Conservation (phyloP, 2,888 invertebrate genomes). For the Phalera bucephala region DNA sequence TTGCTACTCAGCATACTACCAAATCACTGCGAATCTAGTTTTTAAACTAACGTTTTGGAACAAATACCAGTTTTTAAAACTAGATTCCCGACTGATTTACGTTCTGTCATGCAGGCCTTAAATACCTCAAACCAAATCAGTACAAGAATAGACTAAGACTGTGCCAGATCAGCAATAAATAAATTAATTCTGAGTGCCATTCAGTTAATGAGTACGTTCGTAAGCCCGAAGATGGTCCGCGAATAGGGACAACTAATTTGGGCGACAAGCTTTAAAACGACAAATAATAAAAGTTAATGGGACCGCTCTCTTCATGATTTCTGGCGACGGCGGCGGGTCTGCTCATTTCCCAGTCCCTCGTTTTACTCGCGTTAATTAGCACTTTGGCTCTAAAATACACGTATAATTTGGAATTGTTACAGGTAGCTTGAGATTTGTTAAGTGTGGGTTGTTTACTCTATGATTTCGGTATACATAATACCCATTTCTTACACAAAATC, state of each 20-base stretch:
- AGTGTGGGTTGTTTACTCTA: too few relatives aligned
- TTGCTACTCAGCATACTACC: too few relatives aligned
- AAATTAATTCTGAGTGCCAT: constrained; percentile 59
- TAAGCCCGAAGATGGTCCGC: constrained; percentile 58
- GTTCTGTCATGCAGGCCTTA: too few relatives aligned
- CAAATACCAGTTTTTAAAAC: too few relatives aligned
- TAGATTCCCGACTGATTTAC: too few relatives aligned
- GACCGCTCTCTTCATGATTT: constrained; percentile 72
- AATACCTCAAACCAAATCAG: too few relatives aligned
- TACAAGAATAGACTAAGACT: too few relatives aligned
- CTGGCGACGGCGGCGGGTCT: constrained; percentile 61
- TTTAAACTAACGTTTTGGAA: too few relatives aligned
- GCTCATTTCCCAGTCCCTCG: constrained; percentile 69
- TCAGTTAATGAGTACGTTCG: constrained; percentile 56
- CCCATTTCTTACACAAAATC: too few relatives aligned
- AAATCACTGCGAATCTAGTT: too few relatives aligned
- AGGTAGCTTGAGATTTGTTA: constrained; percentile 33
- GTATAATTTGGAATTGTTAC: constrained; percentile 60
- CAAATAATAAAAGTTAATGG: constrained; percentile 81
- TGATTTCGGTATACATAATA: too few relatives aligned
- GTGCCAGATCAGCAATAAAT: constrained; percentile 42
- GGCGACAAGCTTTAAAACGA: constrained; percentile 76
- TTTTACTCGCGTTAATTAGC: constrained; percentile 75
- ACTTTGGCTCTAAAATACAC: constrained; percentile 74
- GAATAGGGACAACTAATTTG: constrained; percentile 79